These are phyloP conservation scores for Apostichopus parvimensis DNA, from an alignment of 35 echinoderm and acorn worm genomes.

Conservation along the genomic window DNA sequence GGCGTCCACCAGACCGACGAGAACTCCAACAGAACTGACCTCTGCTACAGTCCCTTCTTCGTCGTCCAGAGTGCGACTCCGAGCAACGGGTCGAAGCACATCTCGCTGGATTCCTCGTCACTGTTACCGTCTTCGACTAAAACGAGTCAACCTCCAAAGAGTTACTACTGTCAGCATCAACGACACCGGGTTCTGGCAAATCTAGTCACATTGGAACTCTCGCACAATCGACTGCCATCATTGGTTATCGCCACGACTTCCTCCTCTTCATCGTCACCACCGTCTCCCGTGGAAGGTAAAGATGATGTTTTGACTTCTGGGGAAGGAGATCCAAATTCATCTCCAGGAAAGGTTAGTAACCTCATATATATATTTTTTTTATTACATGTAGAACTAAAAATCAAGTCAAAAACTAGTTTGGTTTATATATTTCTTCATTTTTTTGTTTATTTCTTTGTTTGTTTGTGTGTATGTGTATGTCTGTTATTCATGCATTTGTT, in stretches of 20 bases:
- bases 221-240: constrained; percentile 63
- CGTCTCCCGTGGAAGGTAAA: neutral
- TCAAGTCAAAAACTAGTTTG: too few relatives aligned
- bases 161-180: constrained; percentile 76
- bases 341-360: neutral
- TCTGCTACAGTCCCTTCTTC: constrained; percentile 73
- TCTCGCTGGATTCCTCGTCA: constrained; percentile 25
- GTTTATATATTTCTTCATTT: too few relatives aligned
- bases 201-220: constrained; percentile 83
- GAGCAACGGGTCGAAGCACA: constrained; percentile 12
- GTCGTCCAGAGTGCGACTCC: constrained; percentile 27
- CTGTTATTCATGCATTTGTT: too few relatives aligned
- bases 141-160: constrained; percentile 12
- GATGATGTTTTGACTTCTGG: neutral
- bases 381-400: too few relatives aligned
- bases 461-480: too few relatives aligned
- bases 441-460: too few relatives aligned
- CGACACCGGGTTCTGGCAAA: constrained; percentile 78
- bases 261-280: neutral
- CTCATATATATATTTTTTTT: too few relatives aligned
- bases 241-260: constrained; percentile 15
- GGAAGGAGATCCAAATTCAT: neutral
- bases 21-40: constrained; percentile 15
- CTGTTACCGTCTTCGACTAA: constrained; percentile 3
- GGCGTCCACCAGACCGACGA: constrained; percentile 49